A percentile compares a stretch with the other conserved stretches of the same genome.
phyloP scores from a whole-genome alignment of 2,113 vertebrate species.

The Gobius niger region DNA sequence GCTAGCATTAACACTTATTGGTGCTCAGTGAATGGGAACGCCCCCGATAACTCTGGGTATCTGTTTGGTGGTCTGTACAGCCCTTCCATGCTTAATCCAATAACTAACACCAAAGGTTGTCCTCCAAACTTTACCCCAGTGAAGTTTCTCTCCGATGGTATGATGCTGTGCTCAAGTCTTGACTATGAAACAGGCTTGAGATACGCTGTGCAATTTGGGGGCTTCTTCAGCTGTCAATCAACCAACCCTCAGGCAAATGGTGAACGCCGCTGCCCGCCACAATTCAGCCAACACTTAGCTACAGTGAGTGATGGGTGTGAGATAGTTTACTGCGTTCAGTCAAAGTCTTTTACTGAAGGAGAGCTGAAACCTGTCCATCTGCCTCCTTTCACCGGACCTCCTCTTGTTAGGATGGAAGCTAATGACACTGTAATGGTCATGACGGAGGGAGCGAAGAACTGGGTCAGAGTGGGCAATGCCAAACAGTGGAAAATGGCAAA shows the following conservation, averaged over 20 bases:
- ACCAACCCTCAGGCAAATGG: slow-evolving; percentile 75
- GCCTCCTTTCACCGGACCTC: slow-evolving; percentile 81
- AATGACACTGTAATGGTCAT: slow-evolving; percentile 83
- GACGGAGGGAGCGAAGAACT: slow-evolving; percentile 73
- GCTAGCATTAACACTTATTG: slow-evolving; percentile 83
- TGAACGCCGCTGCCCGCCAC: slow-evolving; percentile 77
- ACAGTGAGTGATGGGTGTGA: slow-evolving; percentile 87
- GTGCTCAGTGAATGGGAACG: slow-evolving; percentile 64
- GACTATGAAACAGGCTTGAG: slow-evolving; percentile 78
- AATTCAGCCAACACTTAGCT: slow-evolving; percentile 87
- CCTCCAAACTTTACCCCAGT: slow-evolving; percentile 71
- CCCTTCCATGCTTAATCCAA: slow-evolving; percentile 71
- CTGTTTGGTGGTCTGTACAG: slow-evolving; percentile 89
- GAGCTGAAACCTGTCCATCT: slow-evolving; percentile 75
- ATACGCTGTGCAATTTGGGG: slow-evolving; percentile 81
- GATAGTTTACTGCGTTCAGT: slow-evolving; percentile 84
- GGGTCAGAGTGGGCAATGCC: slow-evolving; percentile 80
- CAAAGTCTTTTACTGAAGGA: slow-evolving; percentile 78
- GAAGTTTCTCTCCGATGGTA: slow-evolving; percentile 78
- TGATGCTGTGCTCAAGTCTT: slow-evolving; percentile 81
- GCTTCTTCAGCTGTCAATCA: slow-evolving; percentile 87
- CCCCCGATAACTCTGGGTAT: slow-evolving; percentile 69
- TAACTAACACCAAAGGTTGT: slow-evolving; percentile 82
- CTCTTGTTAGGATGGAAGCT: slow-evolving; percentile 65
- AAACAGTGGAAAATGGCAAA: slow-evolving; percentile 78